Percentiles rank a stretch among this genome's conserved stretches.
phyloP scores from a whole-genome alignment of 2,113 vertebrate species.

The Heloderma charlesbogerti region DNA sequence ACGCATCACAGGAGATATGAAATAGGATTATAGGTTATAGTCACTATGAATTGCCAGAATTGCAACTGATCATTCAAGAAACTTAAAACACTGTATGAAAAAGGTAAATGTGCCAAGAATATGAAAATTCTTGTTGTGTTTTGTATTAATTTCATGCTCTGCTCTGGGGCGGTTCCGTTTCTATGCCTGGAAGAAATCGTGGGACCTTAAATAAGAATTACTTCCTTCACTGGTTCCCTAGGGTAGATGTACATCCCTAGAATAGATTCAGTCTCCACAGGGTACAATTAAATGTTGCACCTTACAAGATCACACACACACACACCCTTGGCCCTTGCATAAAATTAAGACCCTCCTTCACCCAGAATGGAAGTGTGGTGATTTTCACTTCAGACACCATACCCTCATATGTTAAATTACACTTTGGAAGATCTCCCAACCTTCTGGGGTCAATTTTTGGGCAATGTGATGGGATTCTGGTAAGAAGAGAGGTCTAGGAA shows the following conservation, averaged over 20 bases:
- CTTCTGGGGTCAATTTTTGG: not conserved
- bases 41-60: not conserved
- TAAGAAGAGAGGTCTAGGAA: not conserved
- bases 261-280: not conserved
- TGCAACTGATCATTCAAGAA: slow-evolving; percentile 19
- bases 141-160: not conserved
- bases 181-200: rapidly evolving
- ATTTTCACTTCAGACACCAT: not conserved
- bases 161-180: rapidly evolving
- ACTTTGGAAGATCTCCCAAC: not conserved
- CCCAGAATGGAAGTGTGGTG: not conserved
- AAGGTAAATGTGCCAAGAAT: not conserved
- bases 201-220: slow-evolving; percentile 2
- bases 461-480: no score
- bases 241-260: not conserved
- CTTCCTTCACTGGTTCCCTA: not conserved
- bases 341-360: not conserved
- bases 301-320: not conserved
- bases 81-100: rapidly evolving
- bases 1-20: slow-evolving; percentile 53
- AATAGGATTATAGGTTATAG: slow-evolving; percentile 20
- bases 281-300: not conserved
- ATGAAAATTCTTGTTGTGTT: not conserved
- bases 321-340: no score
- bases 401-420: not conserved